Percentiles rank a stretch among this genome's conserved stretches.
These are phyloP conservation scores for Petrocephalus schoutedeni DNA, from an alignment of 2,797 vertebrate genomes.

Conservation along the genomic window DNA sequence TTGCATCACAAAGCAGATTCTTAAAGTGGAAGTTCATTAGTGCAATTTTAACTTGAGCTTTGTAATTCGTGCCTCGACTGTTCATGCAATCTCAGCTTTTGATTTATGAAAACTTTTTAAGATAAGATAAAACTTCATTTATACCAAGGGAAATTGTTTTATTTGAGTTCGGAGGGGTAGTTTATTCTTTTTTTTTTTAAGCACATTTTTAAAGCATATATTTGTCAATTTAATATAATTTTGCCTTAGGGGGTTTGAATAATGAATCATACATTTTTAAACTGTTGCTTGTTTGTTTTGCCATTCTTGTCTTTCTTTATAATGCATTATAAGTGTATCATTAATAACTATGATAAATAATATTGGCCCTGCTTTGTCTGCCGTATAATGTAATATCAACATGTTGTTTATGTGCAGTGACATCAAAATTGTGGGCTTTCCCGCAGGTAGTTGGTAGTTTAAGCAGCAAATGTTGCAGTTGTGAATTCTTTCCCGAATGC, in stretches of 20 bases:
- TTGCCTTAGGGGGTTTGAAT: neutral
- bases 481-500: neutral
- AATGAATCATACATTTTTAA: neutral
- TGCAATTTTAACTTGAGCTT: neutral
- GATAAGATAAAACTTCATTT: neutral
- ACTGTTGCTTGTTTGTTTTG: neutral
- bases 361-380: neutral
- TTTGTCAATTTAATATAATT: neutral
- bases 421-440: neutral
- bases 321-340: neutral
- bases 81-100: no score
- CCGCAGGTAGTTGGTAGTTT: neutral
- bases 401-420: neutral
- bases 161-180: neutral
- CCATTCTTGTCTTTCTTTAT: neutral
- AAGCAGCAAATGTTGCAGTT: neutral
- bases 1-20: conserved; percentile 9
- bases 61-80: neutral
- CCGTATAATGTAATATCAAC: neutral
- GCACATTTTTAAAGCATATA: neutral
- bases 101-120: neutral
- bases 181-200: neutral
- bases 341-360: neutral
- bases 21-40: neutral
- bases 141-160: no score